phyloP scores from a whole-genome alignment of 2,113 vertebrate genomes.

The Condylura cristata region DNA sequence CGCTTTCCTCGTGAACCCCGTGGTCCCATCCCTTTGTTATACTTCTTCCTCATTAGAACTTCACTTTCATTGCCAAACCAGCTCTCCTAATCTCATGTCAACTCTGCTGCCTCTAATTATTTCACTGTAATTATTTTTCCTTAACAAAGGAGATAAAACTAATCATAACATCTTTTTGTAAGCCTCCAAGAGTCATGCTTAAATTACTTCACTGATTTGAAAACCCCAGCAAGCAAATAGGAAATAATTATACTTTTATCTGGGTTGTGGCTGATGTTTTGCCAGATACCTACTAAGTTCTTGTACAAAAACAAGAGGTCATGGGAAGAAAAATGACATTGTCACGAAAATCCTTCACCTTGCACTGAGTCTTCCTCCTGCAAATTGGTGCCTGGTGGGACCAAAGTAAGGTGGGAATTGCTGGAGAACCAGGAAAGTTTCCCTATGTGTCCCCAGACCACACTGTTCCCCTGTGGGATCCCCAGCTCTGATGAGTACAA shows the following conservation, averaged over 20 bases:
- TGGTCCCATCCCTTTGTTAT: neutral
- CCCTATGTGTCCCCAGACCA: neutral
- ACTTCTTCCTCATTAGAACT: conserved; percentile 51
- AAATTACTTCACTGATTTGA: conserved; percentile 80
- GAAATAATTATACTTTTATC: conserved; percentile 79
- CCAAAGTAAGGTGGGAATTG: neutral
- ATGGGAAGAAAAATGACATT: conserved; percentile 18
- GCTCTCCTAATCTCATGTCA: conserved; percentile 64
- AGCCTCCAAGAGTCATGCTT: conserved; percentile 69
- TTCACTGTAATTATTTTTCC: conserved; percentile 81
- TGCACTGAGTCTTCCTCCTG: neutral
- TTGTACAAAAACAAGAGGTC: conserved; percentile 68
- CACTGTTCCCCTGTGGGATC: neutral
- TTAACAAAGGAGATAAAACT: conserved; percentile 80
- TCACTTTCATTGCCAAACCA: conserved; percentile 63
- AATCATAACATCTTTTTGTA: conserved; percentile 73
- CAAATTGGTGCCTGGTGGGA: neutral
- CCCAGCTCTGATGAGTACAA: neutral
- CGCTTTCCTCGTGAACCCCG: neutral
- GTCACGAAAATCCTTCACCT: conserved; percentile 25
- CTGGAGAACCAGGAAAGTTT: neutral
- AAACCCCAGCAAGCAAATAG: conserved; percentile 79
- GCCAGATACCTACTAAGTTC: conserved; percentile 70
- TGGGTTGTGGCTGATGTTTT: conserved; percentile 77
- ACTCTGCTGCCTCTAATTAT: conserved; percentile 68